phyloP scores from a whole-genome alignment of 2,888 invertebrate species.

The Hyppa rectilinea region DNA sequence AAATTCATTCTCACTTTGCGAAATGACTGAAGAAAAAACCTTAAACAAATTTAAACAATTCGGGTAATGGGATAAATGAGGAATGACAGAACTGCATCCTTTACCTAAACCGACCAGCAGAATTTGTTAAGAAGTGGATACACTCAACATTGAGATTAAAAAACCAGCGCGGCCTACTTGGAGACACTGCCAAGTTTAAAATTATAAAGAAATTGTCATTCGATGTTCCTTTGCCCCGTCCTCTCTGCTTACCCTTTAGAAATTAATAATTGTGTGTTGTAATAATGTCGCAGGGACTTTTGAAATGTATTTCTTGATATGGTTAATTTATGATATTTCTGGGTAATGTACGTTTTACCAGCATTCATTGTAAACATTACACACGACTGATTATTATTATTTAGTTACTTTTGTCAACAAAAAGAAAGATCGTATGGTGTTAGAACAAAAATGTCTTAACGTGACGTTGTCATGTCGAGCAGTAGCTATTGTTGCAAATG shows the following conservation, averaged over 20 bases:
- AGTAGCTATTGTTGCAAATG: not conserved
- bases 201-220: not conserved
- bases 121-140: not conserved
- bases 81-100: not conserved
- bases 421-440: not conserved
- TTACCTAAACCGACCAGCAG: too few species aligned
- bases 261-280: constrained; percentile 19
- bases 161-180: constrained; percentile 45
- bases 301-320: not conserved
- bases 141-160: constrained; percentile 2
- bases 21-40: not conserved
- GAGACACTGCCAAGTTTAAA: constrained; percentile 36
- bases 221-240: not conserved
- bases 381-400: not conserved
- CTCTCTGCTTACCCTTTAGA: constrained; percentile 45
- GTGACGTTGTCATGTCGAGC: not conserved
- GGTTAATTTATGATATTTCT: not conserved
- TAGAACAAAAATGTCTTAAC: not conserved
- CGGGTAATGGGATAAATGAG: not conserved
- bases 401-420: not conserved
- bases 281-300: constrained; percentile 36
- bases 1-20: too few species aligned
- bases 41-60: not conserved
- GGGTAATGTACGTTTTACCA: not conserved
- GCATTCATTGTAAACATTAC: not conserved